phyloP scores from a whole-genome alignment of 1,140 invertebrate species.

The Pachypsylla venusta region DNA sequence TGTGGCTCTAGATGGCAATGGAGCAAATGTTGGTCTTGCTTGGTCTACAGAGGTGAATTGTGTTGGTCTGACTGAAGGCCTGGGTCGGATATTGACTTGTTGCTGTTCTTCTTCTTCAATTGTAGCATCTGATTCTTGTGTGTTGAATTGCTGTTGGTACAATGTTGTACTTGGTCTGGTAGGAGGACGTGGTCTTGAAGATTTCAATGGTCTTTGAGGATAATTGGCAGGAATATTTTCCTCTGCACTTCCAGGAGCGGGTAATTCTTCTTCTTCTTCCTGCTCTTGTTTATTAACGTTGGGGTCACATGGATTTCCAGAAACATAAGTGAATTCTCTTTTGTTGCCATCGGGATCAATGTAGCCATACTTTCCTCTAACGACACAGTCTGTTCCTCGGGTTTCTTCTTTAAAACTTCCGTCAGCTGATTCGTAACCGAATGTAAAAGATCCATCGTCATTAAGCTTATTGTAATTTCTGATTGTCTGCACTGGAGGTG shows the following conservation, averaged over 20 bases:
- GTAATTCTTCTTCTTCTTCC: constrained; percentile 35
- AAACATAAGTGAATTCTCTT: constrained; percentile 73
- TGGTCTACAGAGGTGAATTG: constrained; percentile 28
- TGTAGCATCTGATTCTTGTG: constrained; percentile 23
- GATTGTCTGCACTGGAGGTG: constrained; percentile 59
- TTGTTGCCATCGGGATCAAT: constrained; percentile 76
- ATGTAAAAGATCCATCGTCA: constrained; percentile 72
- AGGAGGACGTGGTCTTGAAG: constrained; percentile 15
- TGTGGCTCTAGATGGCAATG: not conserved
- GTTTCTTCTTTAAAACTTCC: constrained; percentile 84
- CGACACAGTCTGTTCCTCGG: constrained; percentile 67
- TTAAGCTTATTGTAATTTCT: constrained; percentile 68
- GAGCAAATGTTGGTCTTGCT: constrained; percentile 33
- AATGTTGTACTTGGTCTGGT: constrained; percentile 29
- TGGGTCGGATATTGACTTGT: constrained; percentile 47
- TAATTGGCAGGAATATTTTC: constrained; percentile 26
- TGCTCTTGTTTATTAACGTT: constrained; percentile 53
- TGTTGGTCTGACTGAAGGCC: constrained; percentile 34
- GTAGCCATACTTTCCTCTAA: constrained; percentile 76
- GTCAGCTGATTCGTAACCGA: constrained; percentile 73
- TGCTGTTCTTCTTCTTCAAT: constrained; percentile 41
- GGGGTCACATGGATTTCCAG: constrained; percentile 77
- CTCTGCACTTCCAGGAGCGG: constrained; percentile 22
- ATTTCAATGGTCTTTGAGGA: constrained; percentile 18
- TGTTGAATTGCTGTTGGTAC: constrained; percentile 29